Evolutionary conservation across 2,113 vertebrate species (phyloP).

Genomic region (Pyxicephalus adspersus): DNA sequence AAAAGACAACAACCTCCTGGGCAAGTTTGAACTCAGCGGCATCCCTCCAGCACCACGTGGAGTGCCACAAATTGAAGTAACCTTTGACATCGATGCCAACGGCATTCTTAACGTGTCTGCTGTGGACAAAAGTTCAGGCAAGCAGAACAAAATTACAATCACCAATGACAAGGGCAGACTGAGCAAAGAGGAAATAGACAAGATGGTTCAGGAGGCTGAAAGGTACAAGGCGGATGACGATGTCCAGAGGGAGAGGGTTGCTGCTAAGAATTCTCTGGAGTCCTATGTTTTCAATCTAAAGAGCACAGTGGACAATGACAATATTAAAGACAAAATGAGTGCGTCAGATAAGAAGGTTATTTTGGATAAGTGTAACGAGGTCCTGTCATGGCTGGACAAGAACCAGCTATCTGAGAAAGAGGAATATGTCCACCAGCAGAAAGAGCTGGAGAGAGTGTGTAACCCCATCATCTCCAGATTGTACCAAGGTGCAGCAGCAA

Average conservation of each 20-base stretch:
- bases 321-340: constrained; percentile 51
- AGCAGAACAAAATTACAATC: constrained; percentile 53
- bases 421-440: constrained; percentile 54
- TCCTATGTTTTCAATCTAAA: constrained; percentile 52
- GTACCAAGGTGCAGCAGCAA: constrained; percentile 20
- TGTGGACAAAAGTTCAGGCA: constrained; percentile 54
- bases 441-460: constrained; percentile 57
- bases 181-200: constrained; percentile 43
- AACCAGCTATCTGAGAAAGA: constrained; percentile 57
- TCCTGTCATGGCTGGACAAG: constrained; percentile 49
- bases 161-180: constrained; percentile 35
- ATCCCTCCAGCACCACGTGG: constrained; percentile 52
- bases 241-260: background rate
- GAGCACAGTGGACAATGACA: constrained; percentile 39
- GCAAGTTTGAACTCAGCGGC: constrained; percentile 53
- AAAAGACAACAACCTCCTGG: constrained; percentile 58
- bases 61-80: constrained; percentile 56
- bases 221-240: constrained; percentile 27
- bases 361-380: constrained; percentile 53
- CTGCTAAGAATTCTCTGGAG: constrained; percentile 30
- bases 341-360: constrained; percentile 39
- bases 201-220: constrained; percentile 5
- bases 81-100: constrained; percentile 15
- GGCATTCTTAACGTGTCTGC: constrained; percentile 59
- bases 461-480: constrained; percentile 50